These are phyloP conservation scores for Magallana nippona DNA, from an alignment of 2,888 invertebrate genomes.

Conservation along the genomic window DNA sequence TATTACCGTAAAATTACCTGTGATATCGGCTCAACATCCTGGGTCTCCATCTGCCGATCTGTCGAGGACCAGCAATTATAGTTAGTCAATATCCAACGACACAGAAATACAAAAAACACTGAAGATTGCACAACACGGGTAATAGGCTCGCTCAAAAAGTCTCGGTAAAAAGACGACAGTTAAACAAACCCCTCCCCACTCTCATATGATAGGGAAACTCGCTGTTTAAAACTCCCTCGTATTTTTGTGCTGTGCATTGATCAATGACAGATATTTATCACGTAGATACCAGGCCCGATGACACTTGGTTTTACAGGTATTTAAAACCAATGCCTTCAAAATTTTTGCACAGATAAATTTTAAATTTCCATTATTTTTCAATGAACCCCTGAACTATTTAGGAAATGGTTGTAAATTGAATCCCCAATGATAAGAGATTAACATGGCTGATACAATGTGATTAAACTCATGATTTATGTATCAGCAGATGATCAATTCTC, in stretches of 20 bases:
- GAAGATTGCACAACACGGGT: neutral
- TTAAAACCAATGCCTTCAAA: constrained; percentile 21
- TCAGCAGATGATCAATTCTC: neutral
- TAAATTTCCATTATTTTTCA: constrained; percentile 24
- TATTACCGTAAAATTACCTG: constrained; percentile 14
- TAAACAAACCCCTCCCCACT: neutral
- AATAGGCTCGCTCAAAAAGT: neutral
- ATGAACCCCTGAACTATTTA: constrained; percentile 30
- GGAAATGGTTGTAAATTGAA: neutral
- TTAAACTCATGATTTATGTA: constrained; percentile 31
- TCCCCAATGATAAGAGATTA: constrained; percentile 13
- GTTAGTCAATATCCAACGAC: neutral
- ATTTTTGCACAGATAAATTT: constrained; percentile 30
- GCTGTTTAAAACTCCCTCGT: neutral
- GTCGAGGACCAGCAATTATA: neutral
- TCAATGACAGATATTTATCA: constrained; percentile 33
- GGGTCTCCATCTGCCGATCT: constrained; percentile 10
- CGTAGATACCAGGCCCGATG: neutral
- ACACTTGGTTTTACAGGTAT: constrained; percentile 35
- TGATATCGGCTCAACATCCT: neutral
- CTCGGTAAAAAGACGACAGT: neutral
- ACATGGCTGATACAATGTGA: constrained; percentile 12
- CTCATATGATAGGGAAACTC: constrained; percentile 20
- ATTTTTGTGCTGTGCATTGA: neutral
- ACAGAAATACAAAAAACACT: constrained; percentile 14